Conservation (phyloP, 1,140 invertebrate genomes). For the Drosophila pectinifera region DNA sequence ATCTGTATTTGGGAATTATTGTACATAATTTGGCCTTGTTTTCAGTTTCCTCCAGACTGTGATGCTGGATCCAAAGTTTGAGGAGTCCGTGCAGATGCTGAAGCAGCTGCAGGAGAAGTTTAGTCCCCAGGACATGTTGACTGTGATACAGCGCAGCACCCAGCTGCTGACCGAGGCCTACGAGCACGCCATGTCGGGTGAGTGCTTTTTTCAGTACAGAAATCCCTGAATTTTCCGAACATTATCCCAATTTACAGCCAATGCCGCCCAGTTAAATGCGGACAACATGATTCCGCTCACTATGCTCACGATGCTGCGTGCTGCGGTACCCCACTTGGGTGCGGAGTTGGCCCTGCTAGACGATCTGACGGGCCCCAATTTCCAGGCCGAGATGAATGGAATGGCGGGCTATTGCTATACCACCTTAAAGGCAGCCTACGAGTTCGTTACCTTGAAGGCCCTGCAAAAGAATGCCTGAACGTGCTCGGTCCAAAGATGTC, state of each 20-base stretch:
- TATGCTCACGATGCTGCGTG: constrained; percentile 77
- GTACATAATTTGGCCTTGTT: background rate
- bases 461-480: constrained; percentile 54
- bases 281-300: constrained; percentile 82
- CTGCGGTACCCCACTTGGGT: constrained; percentile 81
- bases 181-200: constrained; percentile 67
- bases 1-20: background rate
- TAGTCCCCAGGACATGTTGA: constrained; percentile 82
- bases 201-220: background rate
- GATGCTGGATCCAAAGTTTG: constrained; percentile 65
- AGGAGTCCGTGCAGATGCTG: constrained; percentile 68
- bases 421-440: constrained; percentile 77
- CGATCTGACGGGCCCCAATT: constrained; percentile 79
- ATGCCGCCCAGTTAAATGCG: constrained; percentile 69
- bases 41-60: constrained; percentile 73
- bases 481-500: background rate
- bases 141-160: constrained; percentile 82
- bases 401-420: constrained; percentile 84
- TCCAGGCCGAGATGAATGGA: constrained; percentile 82
- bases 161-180: constrained; percentile 77
- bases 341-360: constrained; percentile 81
- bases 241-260: constrained; percentile 39
- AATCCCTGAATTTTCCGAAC: no score
- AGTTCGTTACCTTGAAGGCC: constrained; percentile 59
- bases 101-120: constrained; percentile 82